phyloP scores from a whole-genome alignment of 2,888 invertebrate genomes.

The Heliconius ethilla region DNA sequence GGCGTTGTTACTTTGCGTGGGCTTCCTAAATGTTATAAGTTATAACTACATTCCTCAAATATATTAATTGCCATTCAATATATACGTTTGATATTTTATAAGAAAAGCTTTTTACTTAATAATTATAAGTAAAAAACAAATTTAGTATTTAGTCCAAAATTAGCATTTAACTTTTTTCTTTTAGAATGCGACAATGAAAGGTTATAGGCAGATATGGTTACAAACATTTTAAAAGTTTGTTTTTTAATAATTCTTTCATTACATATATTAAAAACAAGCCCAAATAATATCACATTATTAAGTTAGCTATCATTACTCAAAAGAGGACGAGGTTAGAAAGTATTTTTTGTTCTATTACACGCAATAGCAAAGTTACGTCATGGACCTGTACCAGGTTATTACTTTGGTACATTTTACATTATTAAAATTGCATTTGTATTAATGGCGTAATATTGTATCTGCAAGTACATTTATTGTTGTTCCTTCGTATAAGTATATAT shows the following conservation, averaged over 20 bases:
- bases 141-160: neutral
- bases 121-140: neutral
- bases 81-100: neutral
- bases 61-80: neutral
- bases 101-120: neutral
- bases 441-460: slow-evolving; percentile 56
- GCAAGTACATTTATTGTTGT: neutral
- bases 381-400: slow-evolving; percentile 57
- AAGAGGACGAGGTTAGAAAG: slow-evolving; percentile 72
- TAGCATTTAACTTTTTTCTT: too few species aligned
- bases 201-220: too few species aligned
- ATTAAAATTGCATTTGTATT: slow-evolving; percentile 50
- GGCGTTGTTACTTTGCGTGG: slow-evolving; percentile 27
- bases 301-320: slow-evolving; percentile 41
- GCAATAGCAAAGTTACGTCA: slow-evolving; percentile 62
- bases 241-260: neutral
- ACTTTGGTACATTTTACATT: slow-evolving; percentile 50
- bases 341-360: slow-evolving; percentile 61
- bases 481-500: too few species aligned
- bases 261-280: neutral
- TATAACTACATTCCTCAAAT: slow-evolving; percentile 1
- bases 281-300: neutral
- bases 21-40: slow-evolving; percentile 17
- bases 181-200: too few species aligned
- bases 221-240: neutral